Base-by-base conservation (phyloP, 2,888 invertebrate species). In the Diarsia brunnea region DNA sequence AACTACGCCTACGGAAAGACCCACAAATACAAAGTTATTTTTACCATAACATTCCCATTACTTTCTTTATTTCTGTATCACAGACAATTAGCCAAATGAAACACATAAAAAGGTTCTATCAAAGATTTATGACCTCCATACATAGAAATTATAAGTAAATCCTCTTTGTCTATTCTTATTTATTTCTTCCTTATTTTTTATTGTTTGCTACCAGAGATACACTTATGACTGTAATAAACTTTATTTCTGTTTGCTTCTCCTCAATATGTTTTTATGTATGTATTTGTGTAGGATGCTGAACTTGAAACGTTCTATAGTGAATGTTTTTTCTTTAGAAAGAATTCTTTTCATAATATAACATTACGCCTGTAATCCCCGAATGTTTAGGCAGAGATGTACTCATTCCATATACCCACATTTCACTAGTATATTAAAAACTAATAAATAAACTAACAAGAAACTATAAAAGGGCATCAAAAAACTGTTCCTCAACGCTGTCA, bases 141-240 rank as follows among this genome's bases (percentile, higher is more conserved):
- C 74, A 86, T 72, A 71, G 85, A 85, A 77, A 84, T 85, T 81
- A 73, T 55, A 69, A 77, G 72, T 53, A 68, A 77, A 69, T 53
- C 73, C 78, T 67, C 69, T 55, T 81, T 69, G 71, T 81, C 82
- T 85, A 81, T 77, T 58, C 70, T 82, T 86, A 84, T 87, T 87
- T 86, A 87, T 86, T 68, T 73, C 82, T 77, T 86, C 74, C 77
- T 80, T 86, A 77, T 81, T 81, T 85, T 87, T 87, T 87, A 87
- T 87, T 72, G 80, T 84, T 58, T 80, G 69, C 69, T 77, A 74
- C 70, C 66, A 77, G 75, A 78, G 77, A 69, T 67, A 78, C 88
- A 81, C 82, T 79, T 82, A 87, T 75, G 73, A 31, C 12, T 27
- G 75, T 79, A 76, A 84, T 86, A 88, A 87, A 87, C 63, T 88